A percentile compares a stretch with the other conserved stretches of the same genome.
Conservation (phyloP, 2,113 vertebrate species). For the Paracanthobrama guichenoti region DNA sequence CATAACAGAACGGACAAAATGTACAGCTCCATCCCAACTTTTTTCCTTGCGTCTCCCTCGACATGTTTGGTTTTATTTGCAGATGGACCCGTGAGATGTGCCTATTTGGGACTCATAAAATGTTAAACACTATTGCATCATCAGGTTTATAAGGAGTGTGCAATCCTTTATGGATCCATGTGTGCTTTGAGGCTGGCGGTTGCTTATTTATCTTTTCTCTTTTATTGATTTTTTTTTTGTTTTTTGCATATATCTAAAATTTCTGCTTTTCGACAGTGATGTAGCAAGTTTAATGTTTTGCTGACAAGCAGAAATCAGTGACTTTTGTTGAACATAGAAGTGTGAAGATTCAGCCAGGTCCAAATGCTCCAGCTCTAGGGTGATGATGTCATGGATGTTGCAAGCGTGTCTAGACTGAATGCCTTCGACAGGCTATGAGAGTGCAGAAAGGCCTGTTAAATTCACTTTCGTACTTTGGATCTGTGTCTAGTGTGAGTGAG, state of each 20-base stretch:
- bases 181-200: slow-evolving; percentile 14
- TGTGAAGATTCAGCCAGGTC: slow-evolving; percentile 52
- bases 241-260: background rate
- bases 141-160: slow-evolving; percentile 30
- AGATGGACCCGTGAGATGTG: slow-evolving; percentile 31
- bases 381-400: slow-evolving; percentile 71
- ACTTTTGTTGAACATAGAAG: slow-evolving; percentile 63
- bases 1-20: slow-evolving; percentile 26
- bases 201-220: background rate
- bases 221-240: background rate
- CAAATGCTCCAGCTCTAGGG: slow-evolving; percentile 56
- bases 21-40: background rate
- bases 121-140: slow-evolving; percentile 48
- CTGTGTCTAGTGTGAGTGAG: background rate
- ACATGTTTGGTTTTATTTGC: slow-evolving; percentile 28
- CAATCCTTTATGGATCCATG: slow-evolving; percentile 30
- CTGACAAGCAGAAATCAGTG: background rate
- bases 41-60: background rate
- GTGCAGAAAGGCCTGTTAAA: slow-evolving; percentile 51
- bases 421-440: slow-evolving; percentile 62
- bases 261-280: background rate
- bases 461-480: slow-evolving; percentile 5
- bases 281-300: background rate
- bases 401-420: slow-evolving; percentile 62
- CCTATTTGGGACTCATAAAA: slow-evolving; percentile 46